Conservation (phyloP, 1,140 invertebrate species). For the Caerostris extrusa region DNA sequence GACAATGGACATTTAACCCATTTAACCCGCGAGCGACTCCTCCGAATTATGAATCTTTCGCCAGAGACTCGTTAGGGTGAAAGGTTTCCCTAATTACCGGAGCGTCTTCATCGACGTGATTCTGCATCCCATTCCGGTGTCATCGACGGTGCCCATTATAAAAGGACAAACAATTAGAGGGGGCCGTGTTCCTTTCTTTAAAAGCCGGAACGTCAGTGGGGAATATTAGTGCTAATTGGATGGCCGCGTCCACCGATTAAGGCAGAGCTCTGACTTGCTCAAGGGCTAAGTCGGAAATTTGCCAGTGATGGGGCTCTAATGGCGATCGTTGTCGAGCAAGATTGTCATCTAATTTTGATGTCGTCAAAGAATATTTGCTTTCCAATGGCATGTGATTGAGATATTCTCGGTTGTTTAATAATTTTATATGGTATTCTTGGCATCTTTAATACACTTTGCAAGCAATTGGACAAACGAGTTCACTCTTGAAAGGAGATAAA, state of each 20-base stretch:
- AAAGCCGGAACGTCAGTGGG: neutral
- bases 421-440: no score
- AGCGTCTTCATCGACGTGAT: neutral
- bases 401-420: no score
- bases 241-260: neutral
- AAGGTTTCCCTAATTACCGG: constrained; percentile 42
- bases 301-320: no score
- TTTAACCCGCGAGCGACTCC: constrained; percentile 37
- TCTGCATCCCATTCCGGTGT: neutral
- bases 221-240: constrained; percentile 32
- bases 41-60: constrained; percentile 51
- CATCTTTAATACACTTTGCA: no score
- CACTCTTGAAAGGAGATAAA: no score
- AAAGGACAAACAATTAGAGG: constrained; percentile 52
- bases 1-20: constrained; percentile 67
- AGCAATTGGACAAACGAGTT: no score
- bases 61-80: neutral
- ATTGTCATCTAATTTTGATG: no score
- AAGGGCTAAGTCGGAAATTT: no score
- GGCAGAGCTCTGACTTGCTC: neutral
- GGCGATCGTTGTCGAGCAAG: no score
- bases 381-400: no score
- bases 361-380: no score
- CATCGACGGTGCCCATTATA: neutral
- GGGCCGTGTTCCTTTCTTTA: constrained; percentile 13